Evolutionary conservation across 2,797 vertebrate genomes (phyloP).

Genomic region (Sphenodon punctatus): DNA sequence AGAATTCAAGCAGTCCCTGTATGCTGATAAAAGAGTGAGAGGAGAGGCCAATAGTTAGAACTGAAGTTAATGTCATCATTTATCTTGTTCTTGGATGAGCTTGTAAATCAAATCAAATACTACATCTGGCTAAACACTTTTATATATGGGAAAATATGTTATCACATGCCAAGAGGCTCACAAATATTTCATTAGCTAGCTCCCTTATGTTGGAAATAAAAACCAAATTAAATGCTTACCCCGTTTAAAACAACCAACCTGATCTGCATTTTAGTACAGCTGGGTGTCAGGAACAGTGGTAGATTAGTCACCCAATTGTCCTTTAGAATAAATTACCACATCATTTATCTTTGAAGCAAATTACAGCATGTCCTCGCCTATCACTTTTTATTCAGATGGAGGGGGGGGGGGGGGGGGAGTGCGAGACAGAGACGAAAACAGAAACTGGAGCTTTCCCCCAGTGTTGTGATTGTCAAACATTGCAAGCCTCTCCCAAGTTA

Average conservation of each 20-base stretch:
- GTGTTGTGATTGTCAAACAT: neutral
- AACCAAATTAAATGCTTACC: conserved; percentile 57
- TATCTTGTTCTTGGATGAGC: neutral
- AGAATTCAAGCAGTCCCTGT: conserved; percentile 10
- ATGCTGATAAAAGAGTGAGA: conserved; percentile 33
- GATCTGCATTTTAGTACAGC: conserved; percentile 38
- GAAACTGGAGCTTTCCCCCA: neutral
- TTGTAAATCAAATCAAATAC: conserved; percentile 31
- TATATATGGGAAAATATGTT: conserved; percentile 2
- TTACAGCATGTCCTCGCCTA: conserved; percentile 46
- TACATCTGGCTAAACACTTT: conserved; percentile 22
- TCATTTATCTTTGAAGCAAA: conserved; percentile 56
- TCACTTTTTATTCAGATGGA: conserved; percentile 40
- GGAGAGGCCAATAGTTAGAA: conserved; percentile 8
- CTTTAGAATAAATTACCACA: conserved; percentile 44
- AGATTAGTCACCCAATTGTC: conserved; percentile 44
- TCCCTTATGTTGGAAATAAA: conserved; percentile 63
- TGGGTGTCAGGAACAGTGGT: conserved; percentile 19
- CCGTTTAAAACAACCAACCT: conserved; percentile 37
- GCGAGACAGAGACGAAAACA: neutral
- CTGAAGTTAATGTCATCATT: neutral
- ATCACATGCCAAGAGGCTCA: conserved; percentile 40
- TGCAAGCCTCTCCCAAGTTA: neutral
- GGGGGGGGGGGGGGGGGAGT: neutral
- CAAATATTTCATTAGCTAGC: conserved; percentile 61